phyloP scores from a whole-genome alignment of 2,797 vertebrate genomes.

The Sciaenops ocellatus region DNA sequence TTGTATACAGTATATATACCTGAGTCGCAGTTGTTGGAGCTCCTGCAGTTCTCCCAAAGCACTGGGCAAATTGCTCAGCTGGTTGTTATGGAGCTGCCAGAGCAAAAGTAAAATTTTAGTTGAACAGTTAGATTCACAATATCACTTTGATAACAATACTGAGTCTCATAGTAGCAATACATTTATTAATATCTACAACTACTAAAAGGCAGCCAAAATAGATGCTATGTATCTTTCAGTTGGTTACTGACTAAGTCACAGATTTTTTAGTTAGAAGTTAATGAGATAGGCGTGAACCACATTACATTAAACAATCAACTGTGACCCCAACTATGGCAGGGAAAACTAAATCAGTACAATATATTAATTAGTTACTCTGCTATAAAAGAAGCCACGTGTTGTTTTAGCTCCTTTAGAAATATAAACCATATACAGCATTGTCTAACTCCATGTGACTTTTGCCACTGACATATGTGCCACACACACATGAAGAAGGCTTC shows the following conservation, averaged over 20 bases:
- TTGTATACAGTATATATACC: slow-evolving; percentile 69
- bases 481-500: not conserved
- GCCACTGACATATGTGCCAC: not conserved
- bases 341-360: not conserved
- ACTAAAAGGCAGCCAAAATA: not conserved
- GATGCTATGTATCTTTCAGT: not conserved
- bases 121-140: slow-evolving; percentile 12
- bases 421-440: not conserved
- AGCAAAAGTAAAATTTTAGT: slow-evolving; percentile 3
- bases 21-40: slow-evolving; percentile 93
- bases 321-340: not conserved
- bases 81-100: slow-evolving; percentile 94
- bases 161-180: not conserved
- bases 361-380: no score
- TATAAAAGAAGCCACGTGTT: not conserved
- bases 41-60: slow-evolving; percentile 91
- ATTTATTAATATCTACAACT: not conserved
- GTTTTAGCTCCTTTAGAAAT: not conserved
- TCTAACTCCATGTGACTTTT: not conserved
- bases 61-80: slow-evolving; percentile 88
- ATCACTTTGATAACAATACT: not conserved
- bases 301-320: not conserved
- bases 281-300: not conserved
- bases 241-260: not conserved
- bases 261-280: not conserved